Evolutionary conservation across 2,113 vertebrate species (phyloP).

Genomic region (Limnothrissa miodon): DNA sequence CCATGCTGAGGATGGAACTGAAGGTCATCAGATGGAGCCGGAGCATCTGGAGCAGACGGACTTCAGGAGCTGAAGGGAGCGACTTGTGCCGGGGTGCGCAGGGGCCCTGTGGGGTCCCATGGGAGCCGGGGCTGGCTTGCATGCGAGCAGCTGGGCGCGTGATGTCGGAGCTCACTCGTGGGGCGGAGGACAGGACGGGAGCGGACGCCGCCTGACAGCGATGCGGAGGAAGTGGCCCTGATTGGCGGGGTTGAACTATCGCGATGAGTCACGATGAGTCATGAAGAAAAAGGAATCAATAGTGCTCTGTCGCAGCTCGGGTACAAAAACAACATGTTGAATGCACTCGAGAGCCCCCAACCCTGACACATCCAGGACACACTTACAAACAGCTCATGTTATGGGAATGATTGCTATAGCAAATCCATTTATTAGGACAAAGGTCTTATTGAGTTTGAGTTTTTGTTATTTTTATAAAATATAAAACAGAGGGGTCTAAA

Average conservation of each 20-base stretch:
- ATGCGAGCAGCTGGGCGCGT: slow-evolving; percentile 49
- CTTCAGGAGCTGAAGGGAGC: slow-evolving; percentile 44
- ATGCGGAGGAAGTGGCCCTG: slow-evolving; percentile 26
- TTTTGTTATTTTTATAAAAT: neutral
- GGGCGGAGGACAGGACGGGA: slow-evolving; percentile 19
- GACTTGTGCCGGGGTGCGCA: slow-evolving; percentile 42
- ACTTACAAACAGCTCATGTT: neutral
- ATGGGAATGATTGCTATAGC: neutral
- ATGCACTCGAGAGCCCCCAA: neutral
- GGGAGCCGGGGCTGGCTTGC: slow-evolving; percentile 46
- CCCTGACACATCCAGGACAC: slow-evolving; percentile 12
- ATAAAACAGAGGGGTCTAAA: neutral
- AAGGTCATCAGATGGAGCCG: slow-evolving; percentile 73
- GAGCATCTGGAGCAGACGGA: slow-evolving; percentile 32
- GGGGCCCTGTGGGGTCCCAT: slow-evolving; percentile 35
- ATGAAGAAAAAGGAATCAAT: slow-evolving; percentile 55
- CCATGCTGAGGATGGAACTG: slow-evolving; percentile 57
- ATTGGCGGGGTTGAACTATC: slow-evolving; percentile 14
- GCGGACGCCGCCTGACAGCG: slow-evolving; percentile 40
- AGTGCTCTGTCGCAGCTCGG: slow-evolving; percentile 58
- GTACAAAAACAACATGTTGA: slow-evolving; percentile 19
- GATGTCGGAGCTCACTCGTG: slow-evolving; percentile 43
- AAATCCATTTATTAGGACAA: neutral
- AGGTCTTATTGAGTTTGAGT: neutral
- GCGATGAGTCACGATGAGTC: slow-evolving; percentile 24